These are phyloP conservation scores for Catagonus wagneri DNA, from an alignment of 2,113 vertebrate genomes.

Conservation along the genomic window DNA sequence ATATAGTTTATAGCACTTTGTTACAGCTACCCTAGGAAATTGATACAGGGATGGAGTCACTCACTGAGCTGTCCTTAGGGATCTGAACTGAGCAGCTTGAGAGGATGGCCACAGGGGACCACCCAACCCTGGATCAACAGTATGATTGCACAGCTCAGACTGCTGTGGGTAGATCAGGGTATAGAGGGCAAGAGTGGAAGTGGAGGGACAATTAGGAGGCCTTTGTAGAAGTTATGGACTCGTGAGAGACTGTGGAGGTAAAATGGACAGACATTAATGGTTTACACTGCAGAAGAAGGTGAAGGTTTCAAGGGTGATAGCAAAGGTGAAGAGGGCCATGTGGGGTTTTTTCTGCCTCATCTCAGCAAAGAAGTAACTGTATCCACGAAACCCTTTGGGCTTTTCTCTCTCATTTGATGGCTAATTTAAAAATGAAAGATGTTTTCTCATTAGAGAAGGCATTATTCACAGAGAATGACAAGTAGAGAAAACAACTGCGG, in stretches of 20 bases:
- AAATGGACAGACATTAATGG: not conserved
- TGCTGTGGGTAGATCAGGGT: not conserved
- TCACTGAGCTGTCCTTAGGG: not conserved
- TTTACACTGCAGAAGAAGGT: not conserved
- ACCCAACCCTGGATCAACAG: not conserved
- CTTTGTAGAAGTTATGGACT: not conserved
- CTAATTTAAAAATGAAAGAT: constrained; percentile 62
- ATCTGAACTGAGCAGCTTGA: not conserved
- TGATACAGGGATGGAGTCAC: not conserved
- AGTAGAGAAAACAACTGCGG: not conserved
- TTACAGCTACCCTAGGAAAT: not conserved
- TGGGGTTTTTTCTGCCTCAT: not conserved
- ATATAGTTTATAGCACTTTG: not conserved
- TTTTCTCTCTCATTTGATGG: constrained; percentile 37
- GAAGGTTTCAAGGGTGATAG: not conserved
- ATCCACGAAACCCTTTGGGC: not conserved
- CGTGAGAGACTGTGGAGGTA: not conserved
- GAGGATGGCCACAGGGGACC: not conserved
- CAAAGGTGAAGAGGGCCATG: constrained; percentile 12
- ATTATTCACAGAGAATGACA: constrained; percentile 35
- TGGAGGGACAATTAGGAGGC: not conserved
- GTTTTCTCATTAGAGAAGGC: constrained; percentile 54
- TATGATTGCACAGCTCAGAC: not conserved
- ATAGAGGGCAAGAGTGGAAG: not conserved
- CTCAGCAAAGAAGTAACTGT: constrained; percentile 42